Conservation (phyloP, 1,140 invertebrate genomes). For the Bilobella aurantiaca region DNA sequence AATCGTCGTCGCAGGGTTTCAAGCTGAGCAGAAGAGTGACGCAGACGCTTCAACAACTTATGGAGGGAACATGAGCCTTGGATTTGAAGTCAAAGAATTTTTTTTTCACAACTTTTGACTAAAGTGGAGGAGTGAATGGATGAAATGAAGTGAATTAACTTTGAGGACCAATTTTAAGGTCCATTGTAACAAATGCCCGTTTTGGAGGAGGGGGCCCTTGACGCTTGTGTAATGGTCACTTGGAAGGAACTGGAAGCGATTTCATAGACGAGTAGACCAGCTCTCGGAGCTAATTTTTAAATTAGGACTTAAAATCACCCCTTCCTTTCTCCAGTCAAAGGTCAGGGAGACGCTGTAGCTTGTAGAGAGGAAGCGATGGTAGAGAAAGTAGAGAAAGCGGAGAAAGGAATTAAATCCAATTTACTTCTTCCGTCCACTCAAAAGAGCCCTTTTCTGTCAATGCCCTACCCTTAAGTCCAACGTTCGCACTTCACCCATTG, state of each 20-base stretch:
- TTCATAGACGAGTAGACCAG: neutral
- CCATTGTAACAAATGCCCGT: too few relatives aligned
- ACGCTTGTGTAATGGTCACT: neutral
- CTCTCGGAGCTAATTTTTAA: neutral
- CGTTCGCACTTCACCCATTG: neutral
- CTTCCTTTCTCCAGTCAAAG: neutral
- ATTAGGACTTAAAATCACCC: neutral
- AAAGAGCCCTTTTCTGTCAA: constrained; percentile 13
- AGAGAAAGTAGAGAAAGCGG: constrained; percentile 18
- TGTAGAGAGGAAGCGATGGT: too few relatives aligned
- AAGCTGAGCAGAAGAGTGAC: too few relatives aligned
- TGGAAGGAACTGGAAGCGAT: too few relatives aligned
- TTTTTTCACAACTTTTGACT: too few relatives aligned
- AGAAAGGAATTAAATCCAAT: constrained; percentile 33
- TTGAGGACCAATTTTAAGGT: too few relatives aligned
- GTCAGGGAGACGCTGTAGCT: too few relatives aligned
- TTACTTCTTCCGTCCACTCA: constrained; percentile 18
- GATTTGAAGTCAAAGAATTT: too few relatives aligned
- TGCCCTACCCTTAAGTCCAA: neutral
- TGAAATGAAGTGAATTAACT: neutral
- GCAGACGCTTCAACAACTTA: too few relatives aligned
- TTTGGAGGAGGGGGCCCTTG: neutral
- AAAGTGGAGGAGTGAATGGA: too few relatives aligned
- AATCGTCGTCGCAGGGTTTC: too few relatives aligned
- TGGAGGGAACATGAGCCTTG: too few relatives aligned